A percentile compares a stretch with the other conserved stretches of the same genome.
phyloP scores from a whole-genome alignment of 1,140 invertebrate genomes.

The Chelonus insularis region DNA sequence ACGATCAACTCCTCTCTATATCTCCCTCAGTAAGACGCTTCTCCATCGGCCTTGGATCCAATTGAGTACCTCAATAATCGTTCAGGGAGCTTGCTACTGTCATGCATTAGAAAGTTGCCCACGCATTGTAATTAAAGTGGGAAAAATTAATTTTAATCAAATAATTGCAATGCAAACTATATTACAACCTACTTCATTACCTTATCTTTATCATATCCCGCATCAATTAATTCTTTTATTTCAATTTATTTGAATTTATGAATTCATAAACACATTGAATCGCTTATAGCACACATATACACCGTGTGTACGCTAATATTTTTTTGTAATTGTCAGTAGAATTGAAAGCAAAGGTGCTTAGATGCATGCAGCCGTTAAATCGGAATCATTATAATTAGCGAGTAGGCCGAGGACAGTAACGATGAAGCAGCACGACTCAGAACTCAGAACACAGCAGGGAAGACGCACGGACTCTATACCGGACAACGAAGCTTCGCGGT shows the following conservation, averaged over 20 bases:
- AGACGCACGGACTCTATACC: not conserved
- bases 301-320: too few relatives aligned
- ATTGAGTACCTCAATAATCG: constrained; percentile 12
- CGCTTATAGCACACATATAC: too few relatives aligned
- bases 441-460: constrained; percentile 2
- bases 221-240: too few relatives aligned
- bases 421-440: not conserved
- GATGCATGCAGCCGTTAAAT: constrained; percentile 35
- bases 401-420: constrained; percentile 1
- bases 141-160: too few relatives aligned
- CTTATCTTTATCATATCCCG: too few relatives aligned
- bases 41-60: constrained; percentile 20
- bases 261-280: too few relatives aligned
- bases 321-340: not conserved
- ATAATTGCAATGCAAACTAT: too few relatives aligned
- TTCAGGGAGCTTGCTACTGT: not conserved
- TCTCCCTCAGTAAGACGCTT: not conserved
- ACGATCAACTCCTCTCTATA: constrained; percentile 7
- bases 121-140: not conserved
- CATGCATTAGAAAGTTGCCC: not conserved
- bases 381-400: constrained; percentile 42
- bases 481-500: not conserved
- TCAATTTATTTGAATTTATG: too few relatives aligned
- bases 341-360: not conserved
- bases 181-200: too few relatives aligned